Evolutionary conservation across 2,113 vertebrate genomes (phyloP), one percentile per base, ranked within the genome.

Genomic region (Nycticebus coucang): DNA sequence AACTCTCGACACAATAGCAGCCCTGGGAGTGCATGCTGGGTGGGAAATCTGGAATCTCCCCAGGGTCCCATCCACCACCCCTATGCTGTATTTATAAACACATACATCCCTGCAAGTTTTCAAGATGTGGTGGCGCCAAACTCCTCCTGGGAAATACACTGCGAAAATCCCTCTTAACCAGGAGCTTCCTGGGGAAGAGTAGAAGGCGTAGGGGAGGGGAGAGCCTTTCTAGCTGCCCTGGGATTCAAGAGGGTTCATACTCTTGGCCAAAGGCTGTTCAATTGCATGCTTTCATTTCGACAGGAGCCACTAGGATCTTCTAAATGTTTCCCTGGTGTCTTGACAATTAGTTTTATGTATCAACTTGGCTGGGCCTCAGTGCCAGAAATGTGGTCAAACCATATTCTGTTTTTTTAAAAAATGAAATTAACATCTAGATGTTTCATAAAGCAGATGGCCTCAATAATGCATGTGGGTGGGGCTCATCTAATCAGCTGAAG

Each of bases 11-110:
- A n/a, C 62, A 30, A 64, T n/a, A 7, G 59, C 50, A 68, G 68
- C 26, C 10, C 7, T 13, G 28, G 41, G 37, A 21, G 7, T 11
- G 0, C 5, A 4, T 4, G 7, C 0, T 3, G 11, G 1, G 64
- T 11, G 3, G 26, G 72, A 78, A 79, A 50, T n/a, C 64, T n/a
- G 14, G 64, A 21, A 5, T 26, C 24, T 4, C 33, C 11, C 30
- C 7, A 0, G 0, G 53, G 28, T 50, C 26, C 41, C 41, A 3
- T 24, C 9, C 26, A 24, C 26, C 10, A 26, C 9, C 26, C 62
- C 26, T 4, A 19, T 64, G 10, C 60, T 26, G 11, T 18, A 28
- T 30, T 50, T 13, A 77, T 15, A 77, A 7, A 77, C 26, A 28
- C 41, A 74, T 24, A 77, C 26, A 50, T 18, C 41, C 35, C 71